A percentile compares a stretch with the other conserved stretches of the same genome.
These are phyloP conservation scores for Parazoanthus atlanticus DNA, from an alignment of 92 coral and sea anemone species.

Conservation along the genomic window DNA sequence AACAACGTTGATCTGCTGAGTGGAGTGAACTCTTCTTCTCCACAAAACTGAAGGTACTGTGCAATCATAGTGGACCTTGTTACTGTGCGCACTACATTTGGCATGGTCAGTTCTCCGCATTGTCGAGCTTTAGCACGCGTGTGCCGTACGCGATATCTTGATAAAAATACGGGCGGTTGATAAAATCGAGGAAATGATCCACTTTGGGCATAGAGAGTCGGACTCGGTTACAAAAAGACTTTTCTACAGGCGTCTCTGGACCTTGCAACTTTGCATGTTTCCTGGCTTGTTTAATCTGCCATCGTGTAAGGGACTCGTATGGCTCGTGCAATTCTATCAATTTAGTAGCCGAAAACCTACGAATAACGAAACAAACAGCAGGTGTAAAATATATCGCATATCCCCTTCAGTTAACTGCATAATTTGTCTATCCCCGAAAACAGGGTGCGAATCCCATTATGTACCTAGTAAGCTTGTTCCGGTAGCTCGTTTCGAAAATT, in stretches of 20 bases:
- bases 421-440: too few relatives aligned
- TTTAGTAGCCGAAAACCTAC: neutral
- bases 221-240: constrained; percentile 39
- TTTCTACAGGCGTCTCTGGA: constrained; percentile 32
- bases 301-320: neutral
- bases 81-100: constrained; percentile 66
- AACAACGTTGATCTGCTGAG: constrained; percentile 52
- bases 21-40: constrained; percentile 52
- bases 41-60: constrained; percentile 58
- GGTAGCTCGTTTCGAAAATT: too few relatives aligned
- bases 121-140: constrained; percentile 50
- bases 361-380: too few relatives aligned
- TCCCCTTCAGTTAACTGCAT: too few relatives aligned
- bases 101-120: constrained; percentile 53
- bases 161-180: constrained; percentile 59
- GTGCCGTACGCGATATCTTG: constrained; percentile 69
- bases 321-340: constrained; percentile 2
- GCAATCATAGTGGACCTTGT: constrained; percentile 65
- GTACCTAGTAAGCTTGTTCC: too few relatives aligned
- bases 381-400: too few relatives aligned
- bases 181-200: constrained; percentile 59
- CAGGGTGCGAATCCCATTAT: too few relatives aligned
- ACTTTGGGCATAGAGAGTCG: constrained; percentile 51
- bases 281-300: constrained; percentile 33
- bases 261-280: neutral